Evolutionary conservation across 2,797 vertebrate genomes (phyloP).

Genomic region (Enteromius trimaculatus): DNA sequence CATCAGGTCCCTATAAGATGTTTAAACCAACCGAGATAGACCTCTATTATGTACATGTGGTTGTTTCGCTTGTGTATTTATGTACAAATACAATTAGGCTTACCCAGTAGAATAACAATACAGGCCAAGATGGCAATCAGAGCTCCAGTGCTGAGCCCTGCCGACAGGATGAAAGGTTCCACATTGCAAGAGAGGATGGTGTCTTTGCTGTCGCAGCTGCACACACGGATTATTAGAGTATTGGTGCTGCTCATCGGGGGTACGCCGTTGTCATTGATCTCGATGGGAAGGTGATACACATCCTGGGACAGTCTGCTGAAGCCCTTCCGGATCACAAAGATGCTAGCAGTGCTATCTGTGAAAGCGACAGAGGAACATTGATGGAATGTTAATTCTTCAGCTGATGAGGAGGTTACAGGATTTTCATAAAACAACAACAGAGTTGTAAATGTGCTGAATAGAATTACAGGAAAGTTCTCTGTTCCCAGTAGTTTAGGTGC

Average conservation of each 20-base stretch:
- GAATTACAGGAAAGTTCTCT: constrained; percentile 23
- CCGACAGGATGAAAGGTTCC: constrained; percentile 87
- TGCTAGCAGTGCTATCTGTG: constrained; percentile 90
- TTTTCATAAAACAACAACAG: not conserved
- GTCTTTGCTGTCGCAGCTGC: constrained; percentile 87
- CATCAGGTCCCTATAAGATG: not conserved
- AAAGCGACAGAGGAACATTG: constrained; percentile 5
- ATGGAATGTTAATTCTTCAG: not conserved
- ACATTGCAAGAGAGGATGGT: constrained; percentile 89
- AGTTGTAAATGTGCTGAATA: constrained; percentile 24
- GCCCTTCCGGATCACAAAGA: constrained; percentile 87
- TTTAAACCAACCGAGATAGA: constrained; percentile 14
- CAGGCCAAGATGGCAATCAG: constrained; percentile 96
- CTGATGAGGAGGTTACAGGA: not conserved
- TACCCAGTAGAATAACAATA: constrained; percentile 94
- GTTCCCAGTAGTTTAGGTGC: constrained; percentile 33
- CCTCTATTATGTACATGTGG: not conserved
- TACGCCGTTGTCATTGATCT: constrained; percentile 90
- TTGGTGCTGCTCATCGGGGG: constrained; percentile 92
- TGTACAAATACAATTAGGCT: constrained; percentile 54
- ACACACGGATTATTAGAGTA: constrained; percentile 91
- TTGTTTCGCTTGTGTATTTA: constrained; percentile 16
- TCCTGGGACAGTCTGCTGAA: constrained; percentile 92
- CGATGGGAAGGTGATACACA: constrained; percentile 88
- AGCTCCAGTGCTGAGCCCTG: constrained; percentile 93